Conservation (phyloP, 2,113 vertebrate genomes). For the Toxotes jaculatrix region DNA sequence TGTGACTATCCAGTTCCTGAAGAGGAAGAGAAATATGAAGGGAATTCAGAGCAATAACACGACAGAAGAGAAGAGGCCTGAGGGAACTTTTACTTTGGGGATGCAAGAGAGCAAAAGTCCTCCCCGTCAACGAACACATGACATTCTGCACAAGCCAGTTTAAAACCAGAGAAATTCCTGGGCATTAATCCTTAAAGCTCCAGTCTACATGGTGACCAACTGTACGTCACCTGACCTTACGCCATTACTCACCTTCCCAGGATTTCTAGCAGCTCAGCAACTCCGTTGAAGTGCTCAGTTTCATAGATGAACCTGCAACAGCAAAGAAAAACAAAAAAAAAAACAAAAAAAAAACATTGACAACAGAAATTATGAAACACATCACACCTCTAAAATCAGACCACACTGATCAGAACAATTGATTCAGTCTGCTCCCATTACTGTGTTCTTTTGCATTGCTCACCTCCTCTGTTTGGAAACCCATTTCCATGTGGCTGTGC, state of each 20-base stretch:
- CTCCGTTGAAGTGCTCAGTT: conserved; percentile 85
- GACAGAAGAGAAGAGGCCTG: background rate
- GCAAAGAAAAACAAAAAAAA: background rate
- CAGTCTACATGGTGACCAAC: background rate
- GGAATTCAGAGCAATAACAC: background rate
- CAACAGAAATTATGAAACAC: conserved; percentile 12
- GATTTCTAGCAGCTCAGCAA: conserved; percentile 85
- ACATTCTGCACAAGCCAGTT: background rate
- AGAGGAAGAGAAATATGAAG: background rate
- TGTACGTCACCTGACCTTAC: background rate
- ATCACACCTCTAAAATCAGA: background rate
- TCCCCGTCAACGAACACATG: background rate
- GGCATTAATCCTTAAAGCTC: background rate
- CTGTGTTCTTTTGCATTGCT: conserved; percentile 24
- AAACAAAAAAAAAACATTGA: background rate
- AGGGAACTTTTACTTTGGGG: conserved; percentile 20
- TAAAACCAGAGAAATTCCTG: background rate
- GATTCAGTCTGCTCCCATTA: background rate
- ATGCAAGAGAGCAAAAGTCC: conserved; percentile 15
- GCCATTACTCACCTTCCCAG: conserved; percentile 82
- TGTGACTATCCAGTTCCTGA: background rate
- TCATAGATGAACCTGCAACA: conserved; percentile 84
- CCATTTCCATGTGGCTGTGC: conserved; percentile 35
- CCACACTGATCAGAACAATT: background rate
- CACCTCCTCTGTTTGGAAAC: conserved; percentile 34